Base-by-base conservation (phyloP, 2,797 vertebrate genomes). In the Eulemur mongoz region DNA sequence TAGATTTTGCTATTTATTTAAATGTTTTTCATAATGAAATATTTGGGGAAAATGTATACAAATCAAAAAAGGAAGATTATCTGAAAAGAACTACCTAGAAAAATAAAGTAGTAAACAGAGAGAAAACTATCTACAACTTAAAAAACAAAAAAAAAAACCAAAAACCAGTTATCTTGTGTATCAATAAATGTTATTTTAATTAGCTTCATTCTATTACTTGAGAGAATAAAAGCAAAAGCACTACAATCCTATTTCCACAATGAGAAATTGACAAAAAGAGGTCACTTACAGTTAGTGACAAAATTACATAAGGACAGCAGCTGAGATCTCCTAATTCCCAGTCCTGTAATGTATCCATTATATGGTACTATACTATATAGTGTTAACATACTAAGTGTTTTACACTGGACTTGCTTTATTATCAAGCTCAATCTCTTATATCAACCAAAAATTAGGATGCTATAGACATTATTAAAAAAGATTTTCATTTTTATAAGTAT, bases 21-120 rank as follows among this genome's bases (percentile, higher is more conserved):
- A 76, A 78, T 43, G 32, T 83, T 73, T 89, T 87, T 81, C 72
- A 78, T 25, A 94, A 67, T 91, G 43, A 97, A 84, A 96, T 84
- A 83, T 12, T 87, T 15, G 17, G 32, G 25, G 30, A 30, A 93
- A 83, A 72, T 84, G 12, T 38, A 84, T 70, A 18, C 40, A 87
- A 89, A 43, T 75, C 20, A 67, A 86, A 92, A 87, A 86, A 75
- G 15, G n/a, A 40, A 82, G 78, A 30, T 32, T 63, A 88, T 25
- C n/a, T 94, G 32, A 96, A 93, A 92, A 93, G 48, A 81, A 78
- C 15, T 79, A 59, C 57, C 11, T 25, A 95, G 57, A 86, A 85
- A 82, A 91, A 93, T 67, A 78, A 91, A 72, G 48, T 48, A 88
- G 5, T 38, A 94, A 91, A 80, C 22, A 75, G 25, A 92, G 25